Conservation (phyloP, 1,140 invertebrate genomes). For the Zeugodacus cucurbitae region DNA sequence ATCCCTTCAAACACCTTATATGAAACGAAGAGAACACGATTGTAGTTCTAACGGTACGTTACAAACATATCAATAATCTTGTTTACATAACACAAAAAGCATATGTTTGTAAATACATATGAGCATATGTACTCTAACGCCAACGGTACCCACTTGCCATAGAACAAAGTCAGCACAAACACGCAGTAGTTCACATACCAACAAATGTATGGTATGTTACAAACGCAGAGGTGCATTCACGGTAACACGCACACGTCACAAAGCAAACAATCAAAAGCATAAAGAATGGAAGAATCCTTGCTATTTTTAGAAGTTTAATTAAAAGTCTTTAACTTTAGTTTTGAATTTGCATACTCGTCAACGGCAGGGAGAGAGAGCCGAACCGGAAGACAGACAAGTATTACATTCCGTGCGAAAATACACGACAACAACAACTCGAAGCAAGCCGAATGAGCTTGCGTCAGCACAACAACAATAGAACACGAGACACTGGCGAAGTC, state of each 20-base stretch:
- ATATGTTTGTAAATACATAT: too few species aligned
- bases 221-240: neutral
- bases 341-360: conserved; percentile 40
- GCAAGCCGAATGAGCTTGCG: neutral
- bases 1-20: too few species aligned
- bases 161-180: neutral
- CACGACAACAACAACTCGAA: conserved; percentile 15
- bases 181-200: neutral
- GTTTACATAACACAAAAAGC: too few species aligned
- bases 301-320: conserved; percentile 41
- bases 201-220: neutral
- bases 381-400: neutral
- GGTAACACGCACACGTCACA: neutral
- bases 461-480: neutral
- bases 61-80: too few species aligned
- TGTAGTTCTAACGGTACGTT: too few species aligned
- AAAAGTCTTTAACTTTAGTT: conserved; percentile 40
- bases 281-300: conserved; percentile 19
- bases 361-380: neutral
- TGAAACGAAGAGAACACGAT: too few species aligned
- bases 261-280: neutral
- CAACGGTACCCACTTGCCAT: too few species aligned
- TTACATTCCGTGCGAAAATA: neutral
- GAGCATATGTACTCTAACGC: too few species aligned
- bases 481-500: neutral